Conservation (phyloP, 2,113 vertebrate species). For the Cisticola juncidis region DNA sequence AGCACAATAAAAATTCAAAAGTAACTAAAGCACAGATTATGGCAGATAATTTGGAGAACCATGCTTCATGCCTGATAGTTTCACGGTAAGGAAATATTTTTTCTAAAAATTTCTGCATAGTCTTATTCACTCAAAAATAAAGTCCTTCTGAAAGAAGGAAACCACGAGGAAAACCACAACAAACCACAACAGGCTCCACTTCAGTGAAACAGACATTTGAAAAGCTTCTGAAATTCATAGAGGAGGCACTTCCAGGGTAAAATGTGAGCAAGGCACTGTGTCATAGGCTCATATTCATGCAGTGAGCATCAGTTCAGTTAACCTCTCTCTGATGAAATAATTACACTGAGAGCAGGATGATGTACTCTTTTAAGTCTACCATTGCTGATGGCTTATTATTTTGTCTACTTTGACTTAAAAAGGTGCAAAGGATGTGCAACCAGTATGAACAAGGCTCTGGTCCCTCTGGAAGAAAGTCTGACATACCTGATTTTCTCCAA, state of each 20-base stretch:
- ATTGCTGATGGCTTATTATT: neutral
- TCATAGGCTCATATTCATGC: slow-evolving; percentile 3
- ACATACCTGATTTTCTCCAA: neutral
- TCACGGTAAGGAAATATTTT: neutral
- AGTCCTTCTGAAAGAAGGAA: neutral
- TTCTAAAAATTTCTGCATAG: neutral
- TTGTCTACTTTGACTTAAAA: neutral
- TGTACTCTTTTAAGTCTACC: neutral
- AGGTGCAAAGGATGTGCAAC: neutral
- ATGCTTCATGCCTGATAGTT: neutral
- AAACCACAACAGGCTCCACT: neutral
- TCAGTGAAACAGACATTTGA: neutral
- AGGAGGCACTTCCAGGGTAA: neutral
- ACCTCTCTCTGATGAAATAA: slow-evolving; percentile 23
- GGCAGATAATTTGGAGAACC: neutral
- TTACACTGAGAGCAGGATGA: neutral
- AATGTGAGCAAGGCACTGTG: neutral
- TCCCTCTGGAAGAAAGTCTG: neutral
- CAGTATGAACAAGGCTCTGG: neutral
- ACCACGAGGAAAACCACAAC: neutral
- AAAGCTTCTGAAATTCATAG: neutral
- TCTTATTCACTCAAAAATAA: neutral
- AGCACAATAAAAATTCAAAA: neutral
- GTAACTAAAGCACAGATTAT: neutral
- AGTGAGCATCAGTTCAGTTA: neutral